phyloP scores from a whole-genome alignment of 2,113 vertebrate species.

The Gambusia holbrooki region DNA sequence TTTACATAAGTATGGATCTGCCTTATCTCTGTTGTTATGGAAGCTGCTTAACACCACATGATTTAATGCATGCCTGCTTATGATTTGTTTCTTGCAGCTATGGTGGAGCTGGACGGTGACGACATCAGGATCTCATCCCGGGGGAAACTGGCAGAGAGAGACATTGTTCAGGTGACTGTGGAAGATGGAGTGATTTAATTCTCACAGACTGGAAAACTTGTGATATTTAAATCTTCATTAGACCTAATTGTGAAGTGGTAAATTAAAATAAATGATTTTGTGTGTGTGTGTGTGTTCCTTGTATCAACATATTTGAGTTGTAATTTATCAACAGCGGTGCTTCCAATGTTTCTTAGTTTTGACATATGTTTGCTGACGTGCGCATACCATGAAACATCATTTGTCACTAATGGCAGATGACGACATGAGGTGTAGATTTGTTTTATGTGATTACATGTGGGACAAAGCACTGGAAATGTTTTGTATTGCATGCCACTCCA shows the following conservation, averaged over 20 bases:
- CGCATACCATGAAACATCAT: slow-evolving; percentile 17
- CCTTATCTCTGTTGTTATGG: neutral
- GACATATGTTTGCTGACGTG: neutral
- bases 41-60: slow-evolving; percentile 9
- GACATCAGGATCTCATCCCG: slow-evolving; percentile 92
- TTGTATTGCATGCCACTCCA: neutral
- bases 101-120: slow-evolving; percentile 95
- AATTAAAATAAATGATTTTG: neutral
- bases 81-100: slow-evolving; percentile 78
- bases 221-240: neutral
- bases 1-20: neutral
- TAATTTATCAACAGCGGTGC: neutral
- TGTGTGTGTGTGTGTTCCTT: neutral
- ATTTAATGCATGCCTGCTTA: slow-evolving; percentile 9
- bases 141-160: slow-evolving; percentile 90
- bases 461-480: neutral
- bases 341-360: neutral
- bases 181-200: slow-evolving; percentile 1
- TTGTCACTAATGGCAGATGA: slow-evolving; percentile 20
- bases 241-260: too few relatives aligned
- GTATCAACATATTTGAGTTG: neutral
- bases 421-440: neutral
- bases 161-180: slow-evolving; percentile 92
- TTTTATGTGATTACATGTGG: slow-evolving; percentile 4
- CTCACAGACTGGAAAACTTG: neutral